Conservation (phyloP, 2,113 vertebrate genomes). For the Entelurus aequoreus region DNA sequence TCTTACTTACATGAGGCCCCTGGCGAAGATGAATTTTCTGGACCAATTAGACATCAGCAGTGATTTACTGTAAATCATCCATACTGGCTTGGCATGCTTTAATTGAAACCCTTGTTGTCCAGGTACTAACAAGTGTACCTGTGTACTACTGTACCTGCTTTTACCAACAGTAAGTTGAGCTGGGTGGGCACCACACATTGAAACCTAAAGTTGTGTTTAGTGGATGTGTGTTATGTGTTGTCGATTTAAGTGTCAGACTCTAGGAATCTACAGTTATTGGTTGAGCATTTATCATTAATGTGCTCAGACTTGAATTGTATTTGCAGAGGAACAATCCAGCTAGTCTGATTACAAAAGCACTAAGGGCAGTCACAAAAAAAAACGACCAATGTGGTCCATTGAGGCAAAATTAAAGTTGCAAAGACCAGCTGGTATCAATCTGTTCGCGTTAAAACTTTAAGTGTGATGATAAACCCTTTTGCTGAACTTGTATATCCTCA, state of each 20-base stretch:
- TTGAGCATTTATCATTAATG: background rate
- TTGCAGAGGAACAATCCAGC: background rate
- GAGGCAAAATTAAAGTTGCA: constrained; percentile 15
- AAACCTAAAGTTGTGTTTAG: too few species aligned
- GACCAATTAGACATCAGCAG: too few species aligned
- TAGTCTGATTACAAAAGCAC: background rate
- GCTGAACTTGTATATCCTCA: constrained; percentile 28
- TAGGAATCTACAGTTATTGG: background rate
- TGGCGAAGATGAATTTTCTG: too few species aligned
- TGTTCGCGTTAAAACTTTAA: constrained; percentile 24
- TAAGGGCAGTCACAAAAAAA: background rate
- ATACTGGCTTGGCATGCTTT: too few species aligned
- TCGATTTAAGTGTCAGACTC: background rate
- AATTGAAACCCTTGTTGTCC: too few species aligned
- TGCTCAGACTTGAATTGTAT: constrained; percentile 15
- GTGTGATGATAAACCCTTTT: constrained; percentile 11
- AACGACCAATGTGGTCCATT: background rate
- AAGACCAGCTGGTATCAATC: constrained; percentile 13
- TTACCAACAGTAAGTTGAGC: too few species aligned
- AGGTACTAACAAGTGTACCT: too few species aligned
- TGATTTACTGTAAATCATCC: too few species aligned
- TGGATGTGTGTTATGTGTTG: background rate
- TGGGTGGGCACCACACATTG: too few species aligned
- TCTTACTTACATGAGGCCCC: too few species aligned
- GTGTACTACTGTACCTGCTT: too few species aligned